Conservation (phyloP, 1,140 invertebrate species). For the Tribolium castaneum region DNA sequence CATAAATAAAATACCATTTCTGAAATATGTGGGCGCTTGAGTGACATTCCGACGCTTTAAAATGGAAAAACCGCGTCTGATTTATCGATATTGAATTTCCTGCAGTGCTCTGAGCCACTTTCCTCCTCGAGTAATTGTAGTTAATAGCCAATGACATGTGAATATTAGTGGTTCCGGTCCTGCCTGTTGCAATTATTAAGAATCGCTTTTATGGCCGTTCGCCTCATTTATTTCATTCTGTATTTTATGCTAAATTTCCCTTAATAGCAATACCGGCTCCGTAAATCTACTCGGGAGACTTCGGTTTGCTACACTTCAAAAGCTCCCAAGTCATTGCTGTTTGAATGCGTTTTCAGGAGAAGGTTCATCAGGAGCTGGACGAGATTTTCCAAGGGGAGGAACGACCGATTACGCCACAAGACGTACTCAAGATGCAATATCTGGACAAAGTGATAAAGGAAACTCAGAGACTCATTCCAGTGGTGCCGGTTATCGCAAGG, state of each 20-base stretch:
- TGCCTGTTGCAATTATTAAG: conserved; percentile 29
- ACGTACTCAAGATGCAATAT: conserved; percentile 76
- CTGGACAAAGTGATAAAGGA: conserved; percentile 81
- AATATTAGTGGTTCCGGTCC: not conserved
- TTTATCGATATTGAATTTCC: not conserved
- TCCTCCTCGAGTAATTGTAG: not conserved
- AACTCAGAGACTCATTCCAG: conserved; percentile 75
- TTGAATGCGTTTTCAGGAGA: conserved; percentile 38
- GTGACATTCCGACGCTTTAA: not conserved
- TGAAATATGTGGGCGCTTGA: not conserved
- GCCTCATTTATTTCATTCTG: conserved; percentile 11
- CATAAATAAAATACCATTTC: not conserved
- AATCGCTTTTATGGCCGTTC: not conserved
- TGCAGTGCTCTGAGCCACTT: not conserved
- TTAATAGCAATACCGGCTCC: conserved; percentile 1
- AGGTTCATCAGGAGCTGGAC: conserved; percentile 74
- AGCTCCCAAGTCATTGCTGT: not conserved
- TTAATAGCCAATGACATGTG: not conserved
- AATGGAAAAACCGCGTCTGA: not conserved
- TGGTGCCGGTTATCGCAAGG: conserved; percentile 78
- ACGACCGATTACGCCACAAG: conserved; percentile 69
- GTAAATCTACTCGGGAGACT: not conserved
- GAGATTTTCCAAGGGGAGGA: conserved; percentile 70
- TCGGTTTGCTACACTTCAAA: conserved; percentile 4
- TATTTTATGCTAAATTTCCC: conserved; percentile 24